phyloP scores from a whole-genome alignment of 1,140 invertebrate genomes.

The Aphelenchoides fujianensis region DNA sequence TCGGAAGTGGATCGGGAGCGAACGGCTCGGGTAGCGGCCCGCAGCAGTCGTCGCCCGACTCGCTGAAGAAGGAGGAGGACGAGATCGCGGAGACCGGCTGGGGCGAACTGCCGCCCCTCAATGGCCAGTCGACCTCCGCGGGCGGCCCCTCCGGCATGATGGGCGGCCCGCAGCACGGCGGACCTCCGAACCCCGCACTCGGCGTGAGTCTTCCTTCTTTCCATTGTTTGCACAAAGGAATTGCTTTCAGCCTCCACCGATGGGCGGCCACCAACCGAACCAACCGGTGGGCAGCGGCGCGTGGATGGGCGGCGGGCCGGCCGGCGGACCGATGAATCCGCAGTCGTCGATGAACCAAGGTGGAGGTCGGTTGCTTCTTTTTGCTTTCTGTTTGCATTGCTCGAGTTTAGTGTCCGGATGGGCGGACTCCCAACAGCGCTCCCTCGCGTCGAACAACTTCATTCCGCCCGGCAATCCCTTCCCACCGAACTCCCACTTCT shows the following conservation, averaged over 20 bases:
- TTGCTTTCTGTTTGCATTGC: not conserved
- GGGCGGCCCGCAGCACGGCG: not conserved
- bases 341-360: conserved; percentile 4
- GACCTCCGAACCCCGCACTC: conserved; percentile 3
- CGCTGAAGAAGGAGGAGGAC: conserved; percentile 18
- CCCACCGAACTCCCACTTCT: conserved; percentile 16
- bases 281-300: no score
- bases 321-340: not conserved
- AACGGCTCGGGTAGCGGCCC: not conserved
- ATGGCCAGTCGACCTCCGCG: not conserved
- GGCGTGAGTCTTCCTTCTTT: no score
- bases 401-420: not conserved
- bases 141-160: not conserved
- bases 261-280: not conserved
- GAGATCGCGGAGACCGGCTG: conserved; percentile 21
- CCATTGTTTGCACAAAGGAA: not conserved
- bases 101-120: conserved; percentile 18
- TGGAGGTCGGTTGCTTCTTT: not conserved
- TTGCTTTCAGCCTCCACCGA: not conserved
- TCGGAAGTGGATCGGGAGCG: not conserved
- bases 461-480: conserved; percentile 5
- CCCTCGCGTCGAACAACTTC: conserved; percentile 13
- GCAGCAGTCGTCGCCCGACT: conserved; percentile 19
- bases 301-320: not conserved
- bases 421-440: conserved; percentile 12